These are phyloP conservation scores for Panopea generosa DNA, from an alignment of 2,888 invertebrate species.

Conservation along the genomic window DNA sequence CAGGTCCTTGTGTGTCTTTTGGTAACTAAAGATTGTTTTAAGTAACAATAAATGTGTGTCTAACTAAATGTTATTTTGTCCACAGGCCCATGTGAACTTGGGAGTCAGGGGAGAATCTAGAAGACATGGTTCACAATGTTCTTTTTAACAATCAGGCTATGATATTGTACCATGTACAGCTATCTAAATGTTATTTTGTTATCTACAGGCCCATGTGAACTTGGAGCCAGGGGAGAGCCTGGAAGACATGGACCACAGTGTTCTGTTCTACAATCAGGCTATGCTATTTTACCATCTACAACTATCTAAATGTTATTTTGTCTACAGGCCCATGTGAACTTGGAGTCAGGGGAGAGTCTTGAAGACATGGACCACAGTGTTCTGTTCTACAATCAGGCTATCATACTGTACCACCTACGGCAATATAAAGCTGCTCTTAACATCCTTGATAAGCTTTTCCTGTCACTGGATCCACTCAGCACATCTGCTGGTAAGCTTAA, in stretches of 20 bases:
- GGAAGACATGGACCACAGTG: constrained; percentile 90
- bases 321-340: constrained; percentile 82
- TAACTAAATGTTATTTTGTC: no score
- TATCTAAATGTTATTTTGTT: no score
- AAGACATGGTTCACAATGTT: constrained; percentile 89
- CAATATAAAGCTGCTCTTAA: constrained; percentile 90
- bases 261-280: constrained; percentile 92
- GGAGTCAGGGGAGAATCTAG: constrained; percentile 87
- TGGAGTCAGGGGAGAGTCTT: constrained; percentile 86
- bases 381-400: constrained; percentile 92
- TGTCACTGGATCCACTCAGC: constrained; percentile 90
- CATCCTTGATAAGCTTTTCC: constrained; percentile 88
- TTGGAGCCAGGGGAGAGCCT: constrained; percentile 86
- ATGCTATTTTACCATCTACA: constrained; percentile 91
- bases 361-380: constrained; percentile 90
- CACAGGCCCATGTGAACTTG: constrained; percentile 85
- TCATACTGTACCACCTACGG: constrained; percentile 91
- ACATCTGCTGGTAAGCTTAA: constrained; percentile 67
- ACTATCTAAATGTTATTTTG: no score
- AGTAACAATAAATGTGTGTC: no score
- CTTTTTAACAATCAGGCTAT: constrained; percentile 93
- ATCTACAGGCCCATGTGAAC: constrained; percentile 82
- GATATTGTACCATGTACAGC: constrained; percentile 91
- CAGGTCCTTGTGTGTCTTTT: no score
- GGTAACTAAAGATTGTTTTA: no score